These are phyloP conservation scores for Anseranas semipalmata DNA, from an alignment of 2,113 vertebrate species.

Conservation along the genomic window DNA sequence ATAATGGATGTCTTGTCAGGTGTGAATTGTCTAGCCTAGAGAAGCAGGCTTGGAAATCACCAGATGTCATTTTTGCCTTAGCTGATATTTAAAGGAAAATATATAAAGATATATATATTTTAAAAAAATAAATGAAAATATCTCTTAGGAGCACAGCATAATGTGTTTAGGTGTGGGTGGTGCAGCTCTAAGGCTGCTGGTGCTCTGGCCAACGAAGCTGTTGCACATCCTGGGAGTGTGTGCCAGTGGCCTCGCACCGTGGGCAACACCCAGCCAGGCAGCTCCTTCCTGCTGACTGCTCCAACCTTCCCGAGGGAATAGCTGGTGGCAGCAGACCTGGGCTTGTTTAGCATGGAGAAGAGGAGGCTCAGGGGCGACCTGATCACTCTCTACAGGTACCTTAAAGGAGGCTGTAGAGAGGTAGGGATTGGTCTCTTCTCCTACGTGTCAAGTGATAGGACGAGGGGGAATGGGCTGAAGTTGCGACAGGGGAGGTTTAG, in stretches of 20 bases:
- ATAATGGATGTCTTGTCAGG: not conserved
- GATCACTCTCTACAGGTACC: too few species aligned
- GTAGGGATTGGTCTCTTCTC: too few species aligned
- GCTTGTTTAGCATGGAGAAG: too few species aligned
- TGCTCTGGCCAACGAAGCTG: not conserved
- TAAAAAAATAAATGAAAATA: not conserved
- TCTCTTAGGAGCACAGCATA: not conserved
- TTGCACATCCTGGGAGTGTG: accelerated
- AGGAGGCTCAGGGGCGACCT: too few species aligned
- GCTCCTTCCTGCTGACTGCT: not conserved
- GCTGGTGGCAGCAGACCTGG: not conserved
- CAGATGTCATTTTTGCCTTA: not conserved
- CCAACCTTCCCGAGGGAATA: not conserved
- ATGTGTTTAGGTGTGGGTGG: not conserved
- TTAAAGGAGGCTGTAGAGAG: too few species aligned
- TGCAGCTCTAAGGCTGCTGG: not conserved
- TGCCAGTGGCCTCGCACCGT: accelerated
- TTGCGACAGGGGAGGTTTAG: too few species aligned
- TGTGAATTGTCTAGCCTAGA: not conserved
- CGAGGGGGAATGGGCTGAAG: too few species aligned
- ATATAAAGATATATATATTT: not conserved
- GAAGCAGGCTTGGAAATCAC: not conserved
- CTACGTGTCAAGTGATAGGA: too few species aligned
- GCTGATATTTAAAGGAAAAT: not conserved
- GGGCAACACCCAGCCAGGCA: not conserved